Percentiles rank a stretch among this genome's conserved stretches.
Conservation (phyloP, 2,888 invertebrate species). For the Drosophila neoperkinsi region DNA sequence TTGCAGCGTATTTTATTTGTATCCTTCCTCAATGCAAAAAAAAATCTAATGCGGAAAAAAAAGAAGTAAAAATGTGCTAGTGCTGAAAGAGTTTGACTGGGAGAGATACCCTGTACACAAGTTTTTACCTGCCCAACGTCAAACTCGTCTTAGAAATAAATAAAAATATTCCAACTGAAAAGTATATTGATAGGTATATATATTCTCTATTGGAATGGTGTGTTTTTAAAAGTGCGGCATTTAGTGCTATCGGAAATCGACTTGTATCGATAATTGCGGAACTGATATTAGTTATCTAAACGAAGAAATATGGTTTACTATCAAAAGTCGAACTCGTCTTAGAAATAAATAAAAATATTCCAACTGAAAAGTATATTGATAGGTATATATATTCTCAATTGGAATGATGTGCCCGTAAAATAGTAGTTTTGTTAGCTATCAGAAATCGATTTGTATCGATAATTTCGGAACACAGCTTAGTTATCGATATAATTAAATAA, state of each 20-base stretch:
- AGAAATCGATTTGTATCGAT: background rate
- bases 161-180: background rate
- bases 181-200: background rate
- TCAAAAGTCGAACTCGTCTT: background rate
- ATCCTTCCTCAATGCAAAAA: constrained; percentile 16
- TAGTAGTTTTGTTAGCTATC: background rate
- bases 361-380: background rate
- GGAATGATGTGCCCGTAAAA: background rate
- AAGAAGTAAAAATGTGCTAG: constrained; percentile 29
- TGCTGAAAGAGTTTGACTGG: background rate
- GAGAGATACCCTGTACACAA: background rate
- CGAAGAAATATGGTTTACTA: no score
- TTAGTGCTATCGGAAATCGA: background rate
- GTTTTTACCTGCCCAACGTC: accelerated
- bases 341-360: background rate
- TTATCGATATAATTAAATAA: background rate
- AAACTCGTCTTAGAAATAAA: background rate
- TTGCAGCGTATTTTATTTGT: constrained; percentile 18
- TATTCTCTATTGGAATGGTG: background rate
- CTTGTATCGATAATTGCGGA: background rate
- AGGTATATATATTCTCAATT: background rate
- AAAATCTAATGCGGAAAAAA: constrained; percentile 24
- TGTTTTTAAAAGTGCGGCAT: background rate
- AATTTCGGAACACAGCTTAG: background rate
- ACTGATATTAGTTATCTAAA: no score